These are phyloP conservation scores for Oreotrochilus melanogaster DNA, from an alignment of 2,113 vertebrate species.

Conservation along the genomic window DNA sequence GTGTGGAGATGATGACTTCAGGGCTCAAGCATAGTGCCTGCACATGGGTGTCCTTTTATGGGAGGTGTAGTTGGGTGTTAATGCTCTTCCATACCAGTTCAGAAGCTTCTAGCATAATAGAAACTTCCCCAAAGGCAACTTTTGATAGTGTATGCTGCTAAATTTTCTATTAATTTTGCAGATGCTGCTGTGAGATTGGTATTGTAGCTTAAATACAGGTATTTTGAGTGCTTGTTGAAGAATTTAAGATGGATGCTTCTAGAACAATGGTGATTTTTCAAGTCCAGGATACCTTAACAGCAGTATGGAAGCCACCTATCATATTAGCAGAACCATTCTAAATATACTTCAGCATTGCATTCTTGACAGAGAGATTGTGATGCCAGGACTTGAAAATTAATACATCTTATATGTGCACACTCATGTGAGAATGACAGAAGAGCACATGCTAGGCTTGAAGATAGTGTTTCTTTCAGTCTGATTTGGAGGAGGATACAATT, in stretches of 20 bases:
- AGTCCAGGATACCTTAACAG: background rate
- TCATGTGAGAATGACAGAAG: background rate
- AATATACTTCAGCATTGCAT: background rate
- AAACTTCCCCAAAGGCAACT: background rate
- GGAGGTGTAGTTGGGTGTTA: background rate
- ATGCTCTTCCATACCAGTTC: background rate
- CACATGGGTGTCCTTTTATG: background rate
- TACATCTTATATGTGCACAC: background rate
- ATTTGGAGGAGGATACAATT: background rate
- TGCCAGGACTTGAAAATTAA: background rate
- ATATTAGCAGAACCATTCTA: background rate
- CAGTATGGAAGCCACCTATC: background rate
- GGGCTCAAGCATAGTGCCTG: background rate
- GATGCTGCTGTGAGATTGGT: background rate
- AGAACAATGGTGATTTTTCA: background rate
- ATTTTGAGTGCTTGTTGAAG: background rate
- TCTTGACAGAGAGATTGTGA: background rate
- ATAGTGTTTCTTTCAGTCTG: background rate
- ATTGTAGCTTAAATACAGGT: background rate
- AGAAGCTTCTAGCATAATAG: background rate
- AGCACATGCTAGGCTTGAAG: background rate
- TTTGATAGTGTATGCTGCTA: fast-evolving
- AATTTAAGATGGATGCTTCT: background rate
- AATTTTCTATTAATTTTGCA: background rate
- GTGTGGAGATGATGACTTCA: background rate